Percentiles rank a stretch among this genome's conserved stretches.
Evolutionary conservation across 2,888 invertebrate genomes (phyloP).

Genomic region (Stenotaenia linearis): DNA sequence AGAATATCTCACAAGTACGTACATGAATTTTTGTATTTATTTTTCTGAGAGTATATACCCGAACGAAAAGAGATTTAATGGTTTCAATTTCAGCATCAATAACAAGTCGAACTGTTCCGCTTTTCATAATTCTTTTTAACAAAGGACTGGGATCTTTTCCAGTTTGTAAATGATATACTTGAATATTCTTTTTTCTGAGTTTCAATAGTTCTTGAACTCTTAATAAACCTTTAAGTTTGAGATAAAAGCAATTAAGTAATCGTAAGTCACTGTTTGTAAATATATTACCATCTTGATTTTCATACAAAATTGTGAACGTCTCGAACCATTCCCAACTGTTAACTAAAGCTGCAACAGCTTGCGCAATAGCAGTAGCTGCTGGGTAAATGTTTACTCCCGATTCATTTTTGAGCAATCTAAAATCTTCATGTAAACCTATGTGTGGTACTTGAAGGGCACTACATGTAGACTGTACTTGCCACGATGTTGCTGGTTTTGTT

Average conservation of each 20-base stretch:
- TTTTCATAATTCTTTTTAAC: conserved; percentile 85
- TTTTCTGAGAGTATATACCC: too few relatives aligned
- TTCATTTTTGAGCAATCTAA: not conserved
- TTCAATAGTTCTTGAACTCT: conserved; percentile 66
- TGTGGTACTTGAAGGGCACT: conserved; percentile 1
- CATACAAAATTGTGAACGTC: not conserved
- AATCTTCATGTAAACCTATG: not conserved
- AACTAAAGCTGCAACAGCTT: not conserved
- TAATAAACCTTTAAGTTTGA: conserved; percentile 52
- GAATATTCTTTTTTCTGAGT: conserved; percentile 43
- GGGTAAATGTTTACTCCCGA: not conserved
- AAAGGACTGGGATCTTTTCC: conserved; percentile 55
- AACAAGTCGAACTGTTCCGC: conserved; percentile 83
- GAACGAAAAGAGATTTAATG: not conserved
- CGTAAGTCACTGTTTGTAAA: not conserved
- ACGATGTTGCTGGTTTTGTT: not conserved
- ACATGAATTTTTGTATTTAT: too few relatives aligned
- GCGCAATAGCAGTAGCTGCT: not conserved
- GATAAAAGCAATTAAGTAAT: not conserved
- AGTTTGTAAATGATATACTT: conserved; percentile 24
- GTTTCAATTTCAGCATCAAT: conserved; percentile 54
- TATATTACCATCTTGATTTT: conserved; percentile 3
- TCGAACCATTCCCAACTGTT: conserved; percentile 3
- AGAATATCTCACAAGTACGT: too few relatives aligned
- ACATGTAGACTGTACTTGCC: not conserved